A percentile compares a stretch with the other conserved stretches of the same genome.
Conservation (phyloP, 2,888 invertebrate genomes). For the Nomada hirtipes region DNA sequence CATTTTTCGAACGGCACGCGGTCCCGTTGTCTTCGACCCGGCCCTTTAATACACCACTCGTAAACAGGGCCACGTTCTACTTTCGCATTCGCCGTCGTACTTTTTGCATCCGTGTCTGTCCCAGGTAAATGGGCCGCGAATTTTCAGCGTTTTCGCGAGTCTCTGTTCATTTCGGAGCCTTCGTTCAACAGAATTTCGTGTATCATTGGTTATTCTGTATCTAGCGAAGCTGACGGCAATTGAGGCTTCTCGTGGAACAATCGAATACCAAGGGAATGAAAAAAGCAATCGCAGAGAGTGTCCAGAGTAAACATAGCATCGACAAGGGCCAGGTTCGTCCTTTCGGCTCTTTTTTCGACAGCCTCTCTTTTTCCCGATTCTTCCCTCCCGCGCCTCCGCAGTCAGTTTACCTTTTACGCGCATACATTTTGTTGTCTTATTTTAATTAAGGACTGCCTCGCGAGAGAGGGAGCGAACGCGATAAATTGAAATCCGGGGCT, state of each 20-base stretch:
- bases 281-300: conserved; percentile 7
- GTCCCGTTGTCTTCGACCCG: conserved; percentile 24
- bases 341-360: not conserved
- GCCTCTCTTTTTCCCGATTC: not conserved
- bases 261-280: not conserved
- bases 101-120: not conserved
- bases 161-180: not conserved
- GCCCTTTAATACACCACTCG: conserved; percentile 23
- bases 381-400: not conserved
- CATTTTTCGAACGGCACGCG: conserved; percentile 21
- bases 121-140: not conserved
- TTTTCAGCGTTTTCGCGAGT: not conserved
- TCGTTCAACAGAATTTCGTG: no score
- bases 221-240: not conserved
- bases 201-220: no score
- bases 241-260: not conserved
- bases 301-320: conserved; percentile 6
- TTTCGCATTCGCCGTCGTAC: conserved; percentile 2
- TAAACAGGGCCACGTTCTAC: conserved; percentile 24
- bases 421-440: not conserved
- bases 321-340: conserved; percentile 23
- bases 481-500: conserved; percentile 41
- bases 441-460: conserved; percentile 24
- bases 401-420: conserved; percentile 2
- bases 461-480: not conserved